phyloP scores from a whole-genome alignment of 2,113 vertebrate genomes.

The Misgurnus anguillicaudatus region DNA sequence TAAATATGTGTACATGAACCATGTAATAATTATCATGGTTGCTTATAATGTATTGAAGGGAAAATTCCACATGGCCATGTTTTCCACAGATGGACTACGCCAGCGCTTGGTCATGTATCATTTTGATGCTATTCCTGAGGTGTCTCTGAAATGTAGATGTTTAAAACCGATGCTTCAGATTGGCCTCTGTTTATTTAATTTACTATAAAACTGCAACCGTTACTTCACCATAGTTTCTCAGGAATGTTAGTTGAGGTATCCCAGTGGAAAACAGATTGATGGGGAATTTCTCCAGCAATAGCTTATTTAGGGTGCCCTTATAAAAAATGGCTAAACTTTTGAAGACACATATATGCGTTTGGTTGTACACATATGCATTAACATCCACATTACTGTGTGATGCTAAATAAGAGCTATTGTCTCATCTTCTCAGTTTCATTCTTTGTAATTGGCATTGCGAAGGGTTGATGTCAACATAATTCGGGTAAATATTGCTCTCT shows the following conservation, averaged over 20 bases:
- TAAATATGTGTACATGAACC: slow-evolving; percentile 17
- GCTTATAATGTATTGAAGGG: slow-evolving; percentile 48
- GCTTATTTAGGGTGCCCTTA: slow-evolving; percentile 71
- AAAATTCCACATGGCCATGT: slow-evolving; percentile 44
- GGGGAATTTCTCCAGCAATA: slow-evolving; percentile 84
- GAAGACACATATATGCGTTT: too few species aligned
- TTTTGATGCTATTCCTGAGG: slow-evolving; percentile 81
- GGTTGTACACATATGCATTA: neutral
- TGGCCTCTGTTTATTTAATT: slow-evolving; percentile 86
- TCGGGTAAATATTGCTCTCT: slow-evolving; percentile 48
- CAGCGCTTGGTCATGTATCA: slow-evolving; percentile 64
- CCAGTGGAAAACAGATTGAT: slow-evolving; percentile 84
- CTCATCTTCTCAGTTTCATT: slow-evolving; percentile 32
- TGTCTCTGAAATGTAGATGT: slow-evolving; percentile 76
- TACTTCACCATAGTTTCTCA: slow-evolving; percentile 81
- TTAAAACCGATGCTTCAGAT: slow-evolving; percentile 85
- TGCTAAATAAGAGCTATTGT: neutral
- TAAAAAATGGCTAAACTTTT: too few species aligned
- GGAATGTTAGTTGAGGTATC: slow-evolving; percentile 84
- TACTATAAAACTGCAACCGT: slow-evolving; percentile 84
- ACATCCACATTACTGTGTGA: neutral
- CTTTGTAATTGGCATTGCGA: slow-evolving; percentile 34
- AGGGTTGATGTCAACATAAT: slow-evolving; percentile 44
- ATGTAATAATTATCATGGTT: slow-evolving; percentile 34
- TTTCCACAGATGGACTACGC: slow-evolving; percentile 31